Evolutionary conservation across 2,888 invertebrate genomes (phyloP), one percentile per base, ranked within the genome.

Genomic region (Sinelater perroti): DNA sequence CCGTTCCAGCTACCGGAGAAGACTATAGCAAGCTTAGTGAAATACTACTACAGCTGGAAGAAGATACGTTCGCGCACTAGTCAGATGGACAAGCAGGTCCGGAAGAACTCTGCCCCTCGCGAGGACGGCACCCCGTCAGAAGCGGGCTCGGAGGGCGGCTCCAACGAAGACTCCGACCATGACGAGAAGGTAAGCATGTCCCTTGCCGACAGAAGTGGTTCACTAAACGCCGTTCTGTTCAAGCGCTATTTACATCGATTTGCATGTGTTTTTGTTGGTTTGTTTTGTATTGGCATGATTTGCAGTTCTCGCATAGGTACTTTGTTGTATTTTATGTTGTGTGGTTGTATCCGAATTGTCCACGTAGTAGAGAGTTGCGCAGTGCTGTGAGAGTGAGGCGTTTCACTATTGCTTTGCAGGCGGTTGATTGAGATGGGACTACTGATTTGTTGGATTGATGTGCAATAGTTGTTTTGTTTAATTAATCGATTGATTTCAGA

Each of bases 21-120:
- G 81, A 91, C 95, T 40, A 96, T 97, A 74, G 93, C 96, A 38
- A 93, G 93, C 69, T 82, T 98, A 71, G 97, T 98, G 1, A 96
- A 96, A 79, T 97, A 97, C 78, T 98, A 97, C 79, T 98, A 98
- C 77, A 93, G 95, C 71, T 97, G 97, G 97, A 98, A 98, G 79
- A 97, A 97, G 78, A 94, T 95, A 14, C 82, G 95, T 68, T 90
- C 93, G 70, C 87, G 95, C 56, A 93, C 92, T 51, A 96, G 96
- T 71, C 82, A 96, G 26, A 97, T 97, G 93, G 97, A 97, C 80
- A 82, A 88, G 64, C 89, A 90, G 73, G 89, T 89, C 1, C 82
- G 86, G 61, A 88, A 87, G 74, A 76, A 88, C 59, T 83, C 84
- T n/a, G 80, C 81, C 51, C 81, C 83, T 7, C 87, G 91, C 35